Evolutionary conservation across 2,113 vertebrate genomes (phyloP).

Genomic region (Rhipidura dahli): DNA sequence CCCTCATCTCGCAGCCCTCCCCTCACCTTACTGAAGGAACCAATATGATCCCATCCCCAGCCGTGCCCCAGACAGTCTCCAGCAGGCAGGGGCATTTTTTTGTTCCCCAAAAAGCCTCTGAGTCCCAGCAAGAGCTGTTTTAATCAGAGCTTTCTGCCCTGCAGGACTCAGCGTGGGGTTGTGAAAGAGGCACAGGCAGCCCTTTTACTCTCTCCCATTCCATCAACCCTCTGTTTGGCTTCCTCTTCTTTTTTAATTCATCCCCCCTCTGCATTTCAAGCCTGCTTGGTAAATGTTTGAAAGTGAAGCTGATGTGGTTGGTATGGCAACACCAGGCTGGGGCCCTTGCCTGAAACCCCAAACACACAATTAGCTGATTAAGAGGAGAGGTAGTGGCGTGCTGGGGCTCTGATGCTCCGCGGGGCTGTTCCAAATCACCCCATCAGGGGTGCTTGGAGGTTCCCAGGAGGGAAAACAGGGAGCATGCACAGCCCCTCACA

Average conservation of each 20-base stretch:
- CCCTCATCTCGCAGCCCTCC: neutral
- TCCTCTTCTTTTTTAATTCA: slow-evolving; percentile 2
- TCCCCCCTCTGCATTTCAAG: neutral
- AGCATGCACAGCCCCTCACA: neutral
- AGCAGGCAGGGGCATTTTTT: slow-evolving; percentile 3
- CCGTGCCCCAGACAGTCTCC: slow-evolving; percentile 22
- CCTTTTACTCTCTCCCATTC: slow-evolving; percentile 37
- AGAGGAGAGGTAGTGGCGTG: neutral
- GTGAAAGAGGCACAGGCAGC: slow-evolving; percentile 20
- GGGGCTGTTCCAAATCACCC: neutral
- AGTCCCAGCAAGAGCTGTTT: slow-evolving; percentile 37
- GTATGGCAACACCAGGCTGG: slow-evolving; percentile 58
- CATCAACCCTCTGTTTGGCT: slow-evolving; percentile 34
- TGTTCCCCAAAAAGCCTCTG: slow-evolving; percentile 24
- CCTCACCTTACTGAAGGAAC: neutral
- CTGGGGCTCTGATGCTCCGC: neutral
- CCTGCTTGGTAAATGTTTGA: slow-evolving; percentile 39
- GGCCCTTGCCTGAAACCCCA: slow-evolving; percentile 55
- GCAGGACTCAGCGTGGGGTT: neutral
- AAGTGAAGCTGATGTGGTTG: slow-evolving; percentile 56
- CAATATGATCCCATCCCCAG: neutral
- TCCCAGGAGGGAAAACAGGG: neutral
- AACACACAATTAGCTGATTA: slow-evolving; percentile 63
- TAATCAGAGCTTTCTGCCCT: slow-evolving; percentile 56
- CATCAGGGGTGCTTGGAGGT: neutral